A percentile compares a stretch with the other conserved stretches of the same genome.
phyloP scores from a whole-genome alignment of 2,797 vertebrate genomes.

The Chiloscyllium punctatum region DNA sequence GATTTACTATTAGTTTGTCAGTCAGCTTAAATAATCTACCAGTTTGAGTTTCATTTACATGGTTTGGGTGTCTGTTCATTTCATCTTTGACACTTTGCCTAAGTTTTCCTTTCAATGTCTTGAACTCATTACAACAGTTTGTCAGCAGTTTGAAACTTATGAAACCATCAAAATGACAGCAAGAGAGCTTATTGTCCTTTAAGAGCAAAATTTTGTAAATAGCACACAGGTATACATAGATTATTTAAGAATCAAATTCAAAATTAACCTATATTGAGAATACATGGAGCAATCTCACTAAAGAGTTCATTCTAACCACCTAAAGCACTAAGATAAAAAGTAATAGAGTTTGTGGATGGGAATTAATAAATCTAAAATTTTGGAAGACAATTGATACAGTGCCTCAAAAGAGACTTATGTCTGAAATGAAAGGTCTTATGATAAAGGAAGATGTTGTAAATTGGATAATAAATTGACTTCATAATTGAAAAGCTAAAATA shows the following conservation, averaged over 20 bases:
- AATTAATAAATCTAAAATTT: slow-evolving; percentile 11
- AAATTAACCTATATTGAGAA: not conserved
- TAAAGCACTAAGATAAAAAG: not conserved
- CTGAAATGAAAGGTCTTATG: not conserved
- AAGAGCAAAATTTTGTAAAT: not conserved
- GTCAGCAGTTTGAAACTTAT: not conserved
- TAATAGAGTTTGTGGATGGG: not conserved
- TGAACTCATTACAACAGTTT: not conserved
- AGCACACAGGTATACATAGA: not conserved
- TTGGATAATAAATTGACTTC: slow-evolving; percentile 20
- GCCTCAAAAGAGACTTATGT: not conserved
- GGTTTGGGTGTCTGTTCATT: not conserved
- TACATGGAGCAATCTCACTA: not conserved
- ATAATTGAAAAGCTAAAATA: slow-evolving; percentile 24
- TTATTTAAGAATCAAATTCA: not conserved
- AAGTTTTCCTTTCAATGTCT: not conserved
- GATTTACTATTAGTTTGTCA: not conserved
- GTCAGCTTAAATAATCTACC: not conserved
- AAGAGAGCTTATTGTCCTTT: not conserved
- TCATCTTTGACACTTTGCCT: not conserved
- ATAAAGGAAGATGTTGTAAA: slow-evolving; percentile 32
- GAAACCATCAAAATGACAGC: not conserved
- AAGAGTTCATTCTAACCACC: not conserved
- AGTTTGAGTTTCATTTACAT: not conserved
- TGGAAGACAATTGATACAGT: not conserved